Base-by-base conservation (phyloP, 2,888 invertebrate genomes). In the Synanthedon formicaeformis region DNA sequence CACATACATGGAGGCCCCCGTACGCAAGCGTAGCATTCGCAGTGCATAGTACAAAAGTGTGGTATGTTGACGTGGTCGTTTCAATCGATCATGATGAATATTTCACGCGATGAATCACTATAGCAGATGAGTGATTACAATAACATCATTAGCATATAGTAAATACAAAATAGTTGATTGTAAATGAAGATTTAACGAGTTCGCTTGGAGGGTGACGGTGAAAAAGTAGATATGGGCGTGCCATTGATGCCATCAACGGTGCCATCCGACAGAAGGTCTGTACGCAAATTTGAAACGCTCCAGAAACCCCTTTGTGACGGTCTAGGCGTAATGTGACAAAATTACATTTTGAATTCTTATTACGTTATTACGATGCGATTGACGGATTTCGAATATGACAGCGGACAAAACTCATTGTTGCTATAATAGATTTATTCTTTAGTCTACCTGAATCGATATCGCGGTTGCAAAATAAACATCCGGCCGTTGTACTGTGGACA, bases 391-490 rank as follows among this genome's bases (percentile, higher is more conserved):
- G 61, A 71, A 73, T 66, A 69, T 66, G 61, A 82, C 75, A 81
- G 80, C 74, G 63, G 63, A 58, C 23, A 14, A 69, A 66, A 62
- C 66, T 65, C 64, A 75, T 79, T 80, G 72, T 80, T 73, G 74
- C 69, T 69, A 63, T 77, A 79, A 77, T 79, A 78, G 81, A 80
- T 81, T 83, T 82, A 82, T 81, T 78, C 67, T 65, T 62, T 64
- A 69, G 69, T 73, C 81, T 85, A 85, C 85, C 85, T 85, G 85
- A 81, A 76, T 71, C 73, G 66, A 75, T 74, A 75, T 68, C 75
- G 80, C 74, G 80, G 82, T 75, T 72, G 70, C 73, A 74, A 70
- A 75, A 77, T 77, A 84, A 84, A 85, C 81, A 85, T 82, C 82
- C 81, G 80, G 66, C 64, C 67, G 69, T 65, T 68, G 72, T 69